phyloP scores from a whole-genome alignment of 1,140 invertebrate genomes.

The Bicyclus anynana region DNA sequence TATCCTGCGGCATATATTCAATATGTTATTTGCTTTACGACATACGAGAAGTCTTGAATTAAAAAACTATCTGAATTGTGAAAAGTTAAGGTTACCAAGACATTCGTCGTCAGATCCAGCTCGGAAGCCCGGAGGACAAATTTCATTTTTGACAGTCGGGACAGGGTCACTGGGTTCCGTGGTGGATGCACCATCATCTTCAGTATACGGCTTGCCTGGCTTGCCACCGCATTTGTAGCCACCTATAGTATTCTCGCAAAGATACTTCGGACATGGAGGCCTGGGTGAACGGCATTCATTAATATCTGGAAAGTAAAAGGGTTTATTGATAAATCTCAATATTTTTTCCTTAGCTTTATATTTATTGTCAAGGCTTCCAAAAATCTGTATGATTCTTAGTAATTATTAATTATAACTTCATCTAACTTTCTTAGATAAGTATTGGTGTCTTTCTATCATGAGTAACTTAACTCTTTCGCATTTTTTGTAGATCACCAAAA shows the following conservation, averaged over 20 bases:
- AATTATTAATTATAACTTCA: too few species aligned
- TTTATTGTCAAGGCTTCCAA: too few species aligned
- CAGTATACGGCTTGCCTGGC: conserved; percentile 57
- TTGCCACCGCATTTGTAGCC: conserved; percentile 80
- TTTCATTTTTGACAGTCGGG: conserved; percentile 60
- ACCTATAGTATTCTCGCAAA: conserved; percentile 85
- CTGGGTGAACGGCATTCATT: conserved; percentile 82
- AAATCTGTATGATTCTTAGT: too few species aligned
- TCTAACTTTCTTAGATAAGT: too few species aligned
- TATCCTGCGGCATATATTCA: too few species aligned
- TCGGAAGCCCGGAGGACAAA: conserved; percentile 83
- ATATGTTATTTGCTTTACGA: too few species aligned
- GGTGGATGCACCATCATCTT: conserved; percentile 33
- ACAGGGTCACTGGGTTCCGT: conserved; percentile 31
- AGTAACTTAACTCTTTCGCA: too few species aligned
- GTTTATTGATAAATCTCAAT: background rate
- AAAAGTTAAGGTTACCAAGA: conserved; percentile 64
- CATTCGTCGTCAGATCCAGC: conserved; percentile 79
- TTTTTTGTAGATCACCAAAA: too few species aligned
- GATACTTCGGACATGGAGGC: conserved; percentile 79
- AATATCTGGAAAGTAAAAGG: conserved; percentile 77
- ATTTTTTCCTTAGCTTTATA: background rate
- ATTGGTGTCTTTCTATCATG: too few species aligned
- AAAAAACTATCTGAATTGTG: too few species aligned
- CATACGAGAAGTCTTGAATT: too few species aligned